Base-by-base conservation (phyloP, 2,797 vertebrate genomes). In the Periophthalmus magnuspinnatus region DNA sequence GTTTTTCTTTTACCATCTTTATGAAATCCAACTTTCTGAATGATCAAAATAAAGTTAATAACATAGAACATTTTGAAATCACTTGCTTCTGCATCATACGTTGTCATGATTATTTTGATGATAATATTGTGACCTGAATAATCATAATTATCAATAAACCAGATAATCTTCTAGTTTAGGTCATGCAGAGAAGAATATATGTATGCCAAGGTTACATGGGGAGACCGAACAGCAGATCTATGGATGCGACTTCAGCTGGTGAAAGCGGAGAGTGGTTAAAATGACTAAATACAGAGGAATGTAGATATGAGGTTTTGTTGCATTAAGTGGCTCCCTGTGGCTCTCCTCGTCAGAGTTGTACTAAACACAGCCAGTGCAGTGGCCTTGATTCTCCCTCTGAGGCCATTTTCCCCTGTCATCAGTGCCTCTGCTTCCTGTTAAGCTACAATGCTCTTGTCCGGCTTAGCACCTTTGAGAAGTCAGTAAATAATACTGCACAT, bases 341-440 rank as follows among this genome's bases (percentile, higher is more conserved):
- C 59, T 38, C 32, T 9, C 33, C 58, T 36, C 24, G 14, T 58
- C 14, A 33, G 28, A 58, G 33, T 28, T 28, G 13, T 33, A 32
- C 28, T 33, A 17, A 56, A 4, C 14, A 13, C 32, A 36, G 17
- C 16, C 6, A 34, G 58, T 58, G 28, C 28, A n/a, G 33, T 36
- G 58, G 59, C 59, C 59, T 61, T 61, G 59, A 61, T 41, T 61
- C 59, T 61, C n/a, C 36, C 59, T 34, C 38, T 61, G 59, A 61
- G 59, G 2, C 59, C 11, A 61, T 61, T 61, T 61, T 61, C 59
- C n/a, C 9, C 9, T 61, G 58, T 60, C 58, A 60, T 60, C 32
- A 61, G 19, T 41, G 10, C n/a, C 10, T 7, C 59, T 41, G 33
- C 36, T 61, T 61, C 59, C 58, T 60, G 17, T 60, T 38, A 34